Percentiles rank a stretch among this genome's conserved stretches.
Conservation (phyloP, 92 coral and sea anemone species). For the Diadumene lineata region DNA sequence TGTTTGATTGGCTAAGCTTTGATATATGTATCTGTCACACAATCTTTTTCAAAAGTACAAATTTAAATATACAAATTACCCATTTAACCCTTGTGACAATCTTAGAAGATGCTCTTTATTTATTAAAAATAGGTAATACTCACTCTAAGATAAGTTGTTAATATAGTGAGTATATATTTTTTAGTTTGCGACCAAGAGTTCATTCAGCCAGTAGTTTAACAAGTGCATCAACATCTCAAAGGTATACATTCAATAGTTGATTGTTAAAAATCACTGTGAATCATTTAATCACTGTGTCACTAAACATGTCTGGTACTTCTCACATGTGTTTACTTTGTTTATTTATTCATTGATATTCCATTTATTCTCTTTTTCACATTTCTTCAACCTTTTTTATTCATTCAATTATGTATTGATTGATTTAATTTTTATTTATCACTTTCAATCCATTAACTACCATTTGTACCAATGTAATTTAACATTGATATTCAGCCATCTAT, state of each 20-base stretch:
- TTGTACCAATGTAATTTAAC: no score
- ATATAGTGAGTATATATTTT: not conserved
- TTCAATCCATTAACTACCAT: not conserved
- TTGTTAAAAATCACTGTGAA: not conserved
- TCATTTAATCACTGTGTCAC: no score
- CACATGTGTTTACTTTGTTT: not conserved
- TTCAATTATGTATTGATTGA: not conserved
- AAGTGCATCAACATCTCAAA: conserved; percentile 15
- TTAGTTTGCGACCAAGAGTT: conserved; percentile 40
- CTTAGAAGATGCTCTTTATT: no score
- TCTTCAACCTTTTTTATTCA: no score
- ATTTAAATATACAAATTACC: no score
- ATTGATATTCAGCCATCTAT: not conserved
- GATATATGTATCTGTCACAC: no score
- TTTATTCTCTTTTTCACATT: not conserved
- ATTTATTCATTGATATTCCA: not conserved
- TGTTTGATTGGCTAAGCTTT: no score
- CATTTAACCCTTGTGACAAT: no score
- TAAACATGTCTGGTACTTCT: not conserved
- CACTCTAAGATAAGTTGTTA: no score
- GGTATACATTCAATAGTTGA: not conserved
- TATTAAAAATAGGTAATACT: no score
- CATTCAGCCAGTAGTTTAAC: conserved; percentile 20
- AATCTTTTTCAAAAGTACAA: no score
- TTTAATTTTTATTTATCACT: no score